Evolutionary conservation across 2,888 invertebrate species (phyloP).

Genomic region (Drosophila paucipuncta): DNA sequence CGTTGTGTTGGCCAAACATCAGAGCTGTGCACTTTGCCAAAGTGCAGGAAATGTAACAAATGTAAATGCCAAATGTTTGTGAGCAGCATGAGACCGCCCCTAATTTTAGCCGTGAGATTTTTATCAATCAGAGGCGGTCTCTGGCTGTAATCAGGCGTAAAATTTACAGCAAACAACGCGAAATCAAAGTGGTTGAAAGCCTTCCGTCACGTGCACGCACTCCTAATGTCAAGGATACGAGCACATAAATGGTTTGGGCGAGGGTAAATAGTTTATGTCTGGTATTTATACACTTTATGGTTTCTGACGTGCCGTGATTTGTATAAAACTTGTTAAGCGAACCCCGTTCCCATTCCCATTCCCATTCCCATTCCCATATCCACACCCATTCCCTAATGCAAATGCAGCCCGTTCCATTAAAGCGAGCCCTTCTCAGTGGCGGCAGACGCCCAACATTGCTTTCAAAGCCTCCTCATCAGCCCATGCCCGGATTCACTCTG

Average conservation of each 20-base stretch:
- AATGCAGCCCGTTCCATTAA: slow-evolving; percentile 71
- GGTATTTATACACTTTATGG: slow-evolving; percentile 82
- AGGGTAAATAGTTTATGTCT: slow-evolving; percentile 68
- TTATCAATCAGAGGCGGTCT: slow-evolving; percentile 67
- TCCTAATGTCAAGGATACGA: slow-evolving; percentile 72
- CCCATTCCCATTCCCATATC: slow-evolving; percentile 1
- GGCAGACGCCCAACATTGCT: slow-evolving; percentile 42
- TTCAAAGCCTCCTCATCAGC: slow-evolving; percentile 40
- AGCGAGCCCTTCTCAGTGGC: slow-evolving; percentile 50
- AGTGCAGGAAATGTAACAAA: slow-evolving; percentile 21
- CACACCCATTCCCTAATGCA: slow-evolving; percentile 54
- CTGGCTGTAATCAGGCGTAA: slow-evolving; percentile 74
- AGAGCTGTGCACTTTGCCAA: slow-evolving; percentile 61
- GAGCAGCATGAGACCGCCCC: slow-evolving; percentile 21
- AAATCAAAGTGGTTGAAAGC: slow-evolving; percentile 76
- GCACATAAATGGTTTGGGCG: slow-evolving; percentile 21
- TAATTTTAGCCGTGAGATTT: slow-evolving; percentile 70
- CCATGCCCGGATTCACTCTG: slow-evolving; percentile 39
- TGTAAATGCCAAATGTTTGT: slow-evolving; percentile 20
- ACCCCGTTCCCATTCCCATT: slow-evolving; percentile 6
- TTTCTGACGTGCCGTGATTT: slow-evolving; percentile 81
- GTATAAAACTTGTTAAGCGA: slow-evolving; percentile 65
- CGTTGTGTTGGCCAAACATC: slow-evolving; percentile 61
- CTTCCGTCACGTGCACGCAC: slow-evolving; percentile 72
- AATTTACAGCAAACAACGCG: slow-evolving; percentile 72